Percentiles rank a stretch among this genome's conserved stretches.
Evolutionary conservation across 2,113 vertebrate species (phyloP).

Genomic region (Sinocyclocheilus anshuiensis): DNA sequence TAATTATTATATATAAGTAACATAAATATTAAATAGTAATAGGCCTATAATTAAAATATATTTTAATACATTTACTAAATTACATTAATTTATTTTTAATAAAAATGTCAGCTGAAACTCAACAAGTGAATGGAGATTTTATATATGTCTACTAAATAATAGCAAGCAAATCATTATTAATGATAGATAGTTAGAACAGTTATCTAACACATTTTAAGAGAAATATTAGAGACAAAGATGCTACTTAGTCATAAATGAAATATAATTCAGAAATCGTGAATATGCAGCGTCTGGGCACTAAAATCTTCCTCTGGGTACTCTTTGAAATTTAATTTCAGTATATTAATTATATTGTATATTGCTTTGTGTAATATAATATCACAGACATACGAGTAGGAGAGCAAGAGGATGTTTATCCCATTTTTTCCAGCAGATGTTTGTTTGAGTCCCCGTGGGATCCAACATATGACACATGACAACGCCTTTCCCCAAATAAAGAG

Average conservation of each 20-base stretch:
- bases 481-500: slow-evolving; percentile 47
- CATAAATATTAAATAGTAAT: too few relatives aligned
- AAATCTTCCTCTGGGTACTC: not conserved
- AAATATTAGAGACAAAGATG: not conserved
- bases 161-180: too few relatives aligned
- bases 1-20: too few relatives aligned
- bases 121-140: not conserved
- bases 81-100: not conserved
- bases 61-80: too few relatives aligned
- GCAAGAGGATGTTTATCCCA: not conserved
- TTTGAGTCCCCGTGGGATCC: slow-evolving; percentile 16
- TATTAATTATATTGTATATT: not conserved
- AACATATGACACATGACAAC: slow-evolving; percentile 26
- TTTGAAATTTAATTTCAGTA: not conserved
- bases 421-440: slow-evolving; percentile 20
- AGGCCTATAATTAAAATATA: too few relatives aligned
- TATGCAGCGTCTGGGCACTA: not conserved
- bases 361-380: not conserved
- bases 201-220: too few relatives aligned
- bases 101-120: not conserved
- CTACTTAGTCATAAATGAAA: not conserved
- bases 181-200: too few relatives aligned
- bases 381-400: not conserved
- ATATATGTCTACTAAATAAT: not conserved
- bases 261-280: not conserved